Evolutionary conservation across 1,140 invertebrate genomes (phyloP).

Genomic region (Macrobrachium nipponense): DNA sequence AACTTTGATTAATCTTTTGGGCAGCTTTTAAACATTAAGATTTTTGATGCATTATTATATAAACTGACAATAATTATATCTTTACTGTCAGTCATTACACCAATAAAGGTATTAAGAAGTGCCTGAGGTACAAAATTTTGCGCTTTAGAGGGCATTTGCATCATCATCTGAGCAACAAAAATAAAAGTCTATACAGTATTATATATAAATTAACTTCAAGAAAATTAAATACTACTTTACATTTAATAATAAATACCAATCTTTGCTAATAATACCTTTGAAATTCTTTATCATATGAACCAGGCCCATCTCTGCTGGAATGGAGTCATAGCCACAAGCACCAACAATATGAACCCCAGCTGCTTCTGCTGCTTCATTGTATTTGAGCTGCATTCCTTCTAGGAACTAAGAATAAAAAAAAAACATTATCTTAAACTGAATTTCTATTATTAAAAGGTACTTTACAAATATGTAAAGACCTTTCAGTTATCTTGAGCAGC

Average conservation of each 20-base stretch:
- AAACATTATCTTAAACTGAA: not conserved
- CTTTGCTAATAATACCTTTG: conserved; percentile 36
- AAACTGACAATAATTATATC: too few species aligned
- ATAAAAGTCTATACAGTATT: not conserved
- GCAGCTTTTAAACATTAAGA: too few species aligned
- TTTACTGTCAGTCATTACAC: too few species aligned
- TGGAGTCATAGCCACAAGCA: conserved; percentile 89
- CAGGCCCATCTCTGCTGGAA: conserved; percentile 88
- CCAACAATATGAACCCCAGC: conserved; percentile 86
- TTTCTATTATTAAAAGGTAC: too few species aligned
- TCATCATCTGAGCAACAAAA: not conserved
- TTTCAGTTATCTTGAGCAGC: too few species aligned
- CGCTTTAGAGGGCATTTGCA: too few species aligned
- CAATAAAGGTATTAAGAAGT: too few species aligned
- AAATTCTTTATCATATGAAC: conserved; percentile 76
- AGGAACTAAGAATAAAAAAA: conserved; percentile 76
- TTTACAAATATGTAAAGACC: not conserved
- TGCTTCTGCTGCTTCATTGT: conserved; percentile 81
- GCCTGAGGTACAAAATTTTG: too few species aligned
- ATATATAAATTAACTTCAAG: not conserved
- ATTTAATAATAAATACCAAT: not conserved
- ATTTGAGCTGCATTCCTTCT: conserved; percentile 86
- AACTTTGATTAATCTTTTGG: too few species aligned
- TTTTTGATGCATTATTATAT: too few species aligned
- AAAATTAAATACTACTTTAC: not conserved